Percentiles rank a stretch among this genome's conserved stretches.
These are phyloP conservation scores for Oxyura jamaicensis DNA, from an alignment of 2,113 vertebrate species.

Conservation along the genomic window DNA sequence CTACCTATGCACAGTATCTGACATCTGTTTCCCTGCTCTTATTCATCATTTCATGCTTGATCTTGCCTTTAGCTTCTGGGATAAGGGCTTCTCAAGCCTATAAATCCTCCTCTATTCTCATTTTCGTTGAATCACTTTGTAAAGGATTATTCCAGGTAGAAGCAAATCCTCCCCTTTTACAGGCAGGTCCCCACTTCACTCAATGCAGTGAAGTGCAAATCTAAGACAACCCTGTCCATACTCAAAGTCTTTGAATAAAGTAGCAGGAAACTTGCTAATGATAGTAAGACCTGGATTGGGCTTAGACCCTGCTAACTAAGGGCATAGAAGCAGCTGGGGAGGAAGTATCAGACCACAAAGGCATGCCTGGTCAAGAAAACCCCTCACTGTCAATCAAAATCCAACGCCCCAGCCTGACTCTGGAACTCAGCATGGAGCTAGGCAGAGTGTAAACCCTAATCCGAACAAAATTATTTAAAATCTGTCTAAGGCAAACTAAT, in stretches of 20 bases:
- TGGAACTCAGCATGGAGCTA: neutral
- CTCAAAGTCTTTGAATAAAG: neutral
- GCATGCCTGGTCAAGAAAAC: neutral
- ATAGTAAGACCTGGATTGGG: neutral
- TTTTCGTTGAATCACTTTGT: neutral
- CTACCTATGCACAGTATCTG: neutral
- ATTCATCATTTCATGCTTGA: neutral
- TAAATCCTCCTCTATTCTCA: neutral
- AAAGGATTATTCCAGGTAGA: neutral
- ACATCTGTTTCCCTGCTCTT: neutral
- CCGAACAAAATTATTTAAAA: neutral
- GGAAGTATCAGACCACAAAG: neutral
- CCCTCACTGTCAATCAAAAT: neutral
- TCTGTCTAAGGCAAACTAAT: neutral
- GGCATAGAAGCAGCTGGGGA: neutral
- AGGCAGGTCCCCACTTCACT: accelerated
- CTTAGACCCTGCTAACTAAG: neutral
- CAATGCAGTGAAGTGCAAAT: neutral
- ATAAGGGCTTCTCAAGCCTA: neutral
- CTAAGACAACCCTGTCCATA: neutral
- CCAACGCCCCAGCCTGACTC: neutral
- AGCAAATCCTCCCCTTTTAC: neutral
- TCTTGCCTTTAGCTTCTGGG: neutral
- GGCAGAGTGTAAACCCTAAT: neutral
- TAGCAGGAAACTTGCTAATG: neutral